Percentiles rank a stretch among this genome's conserved stretches.
Evolutionary conservation across 2,113 vertebrate genomes (phyloP).

Genomic region (Clarias gariepinus): DNA sequence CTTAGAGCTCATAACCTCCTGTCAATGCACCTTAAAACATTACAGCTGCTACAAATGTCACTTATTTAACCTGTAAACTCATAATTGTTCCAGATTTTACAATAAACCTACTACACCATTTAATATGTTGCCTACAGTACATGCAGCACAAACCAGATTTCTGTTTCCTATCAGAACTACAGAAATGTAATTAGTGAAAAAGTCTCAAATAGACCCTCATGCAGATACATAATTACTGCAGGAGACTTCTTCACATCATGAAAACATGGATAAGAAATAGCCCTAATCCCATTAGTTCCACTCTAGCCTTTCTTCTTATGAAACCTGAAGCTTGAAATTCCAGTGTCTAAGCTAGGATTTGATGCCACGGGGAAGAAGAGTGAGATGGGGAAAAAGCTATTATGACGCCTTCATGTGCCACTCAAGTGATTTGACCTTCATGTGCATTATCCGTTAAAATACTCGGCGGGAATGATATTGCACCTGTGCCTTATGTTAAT

Average conservation of each 20-base stretch:
- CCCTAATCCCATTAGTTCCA: constrained; percentile 36
- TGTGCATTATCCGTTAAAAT: constrained; percentile 48
- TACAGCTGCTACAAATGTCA: not conserved
- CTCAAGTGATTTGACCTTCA: constrained; percentile 44
- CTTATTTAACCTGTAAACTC: not conserved
- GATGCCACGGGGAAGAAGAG: constrained; percentile 62
- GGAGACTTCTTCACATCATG: constrained; percentile 1
- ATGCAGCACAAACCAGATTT: not conserved
- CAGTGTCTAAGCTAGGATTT: constrained; percentile 44
- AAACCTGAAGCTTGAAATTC: constrained; percentile 4
- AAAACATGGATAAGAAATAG: constrained; percentile 34
- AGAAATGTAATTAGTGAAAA: constrained; percentile 21
- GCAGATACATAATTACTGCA: constrained; percentile 14
- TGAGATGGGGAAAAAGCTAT: constrained; percentile 18
- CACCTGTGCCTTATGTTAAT: constrained; percentile 37
- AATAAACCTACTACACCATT: not conserved
- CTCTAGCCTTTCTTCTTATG: constrained; percentile 36
- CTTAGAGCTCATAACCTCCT: not conserved
- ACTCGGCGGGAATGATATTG: constrained; percentile 19
- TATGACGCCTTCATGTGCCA: constrained; percentile 28
- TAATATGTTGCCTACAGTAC: not conserved
- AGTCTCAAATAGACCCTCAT: not conserved
- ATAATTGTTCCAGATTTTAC: not conserved
- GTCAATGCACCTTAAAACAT: not conserved
- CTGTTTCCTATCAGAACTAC: not conserved